Evolutionary conservation across 2,113 vertebrate genomes (phyloP).

Genomic region (Engraulis encrasicolus): DNA sequence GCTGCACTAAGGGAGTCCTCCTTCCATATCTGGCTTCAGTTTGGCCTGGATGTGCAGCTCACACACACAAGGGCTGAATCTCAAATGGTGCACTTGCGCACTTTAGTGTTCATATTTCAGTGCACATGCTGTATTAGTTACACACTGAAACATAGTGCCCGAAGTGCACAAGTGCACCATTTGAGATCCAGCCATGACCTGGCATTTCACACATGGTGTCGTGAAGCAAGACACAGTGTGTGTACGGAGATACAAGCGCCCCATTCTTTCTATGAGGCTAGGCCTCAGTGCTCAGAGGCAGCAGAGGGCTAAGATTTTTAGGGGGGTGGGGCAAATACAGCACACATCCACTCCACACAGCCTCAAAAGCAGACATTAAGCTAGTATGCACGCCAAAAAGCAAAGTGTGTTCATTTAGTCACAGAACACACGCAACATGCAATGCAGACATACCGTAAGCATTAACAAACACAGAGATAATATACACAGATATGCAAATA

Average conservation of each 20-base stretch:
- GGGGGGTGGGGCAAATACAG: not conserved
- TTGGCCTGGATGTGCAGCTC: not conserved
- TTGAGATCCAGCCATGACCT: too few species aligned
- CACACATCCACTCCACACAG: not conserved
- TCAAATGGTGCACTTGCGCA: too few species aligned
- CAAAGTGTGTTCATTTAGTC: too few species aligned
- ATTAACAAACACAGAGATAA: too few species aligned
- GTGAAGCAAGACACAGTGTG: not conserved
- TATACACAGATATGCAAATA: too few species aligned
- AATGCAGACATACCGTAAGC: too few species aligned
- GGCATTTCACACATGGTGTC: not conserved
- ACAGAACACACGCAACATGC: too few species aligned
- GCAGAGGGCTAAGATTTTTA: not conserved
- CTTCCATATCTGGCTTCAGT: slow-evolving; percentile 7
- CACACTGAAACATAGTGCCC: too few species aligned
- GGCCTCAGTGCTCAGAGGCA: not conserved
- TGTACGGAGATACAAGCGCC: not conserved
- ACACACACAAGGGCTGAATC: too few species aligned
- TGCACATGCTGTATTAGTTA: too few species aligned
- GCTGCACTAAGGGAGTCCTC: not conserved
- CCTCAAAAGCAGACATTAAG: not conserved
- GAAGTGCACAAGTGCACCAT: too few species aligned
- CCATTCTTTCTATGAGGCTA: not conserved
- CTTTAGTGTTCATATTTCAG: too few species aligned
- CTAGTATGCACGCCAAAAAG: not conserved